phyloP scores from a whole-genome alignment of 2,113 vertebrate genomes.

The Bombycilla garrulus region DNA sequence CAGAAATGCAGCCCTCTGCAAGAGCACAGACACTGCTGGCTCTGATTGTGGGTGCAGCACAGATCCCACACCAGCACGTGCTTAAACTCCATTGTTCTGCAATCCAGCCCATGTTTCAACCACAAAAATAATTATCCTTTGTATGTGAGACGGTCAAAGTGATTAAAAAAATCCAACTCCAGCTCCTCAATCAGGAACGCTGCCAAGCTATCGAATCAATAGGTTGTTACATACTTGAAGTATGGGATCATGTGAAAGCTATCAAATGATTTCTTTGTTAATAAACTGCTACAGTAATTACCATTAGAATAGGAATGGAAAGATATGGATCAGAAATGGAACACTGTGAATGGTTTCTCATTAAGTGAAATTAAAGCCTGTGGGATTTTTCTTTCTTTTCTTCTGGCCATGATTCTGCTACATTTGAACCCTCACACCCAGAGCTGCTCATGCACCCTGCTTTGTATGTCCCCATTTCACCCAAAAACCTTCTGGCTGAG shows the following conservation, averaged over 20 bases:
- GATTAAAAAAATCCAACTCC: background rate
- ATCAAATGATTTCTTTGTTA: constrained; percentile 59
- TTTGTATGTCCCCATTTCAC: background rate
- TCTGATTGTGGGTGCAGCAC: background rate
- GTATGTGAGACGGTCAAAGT: background rate
- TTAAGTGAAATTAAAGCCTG: constrained; percentile 42
- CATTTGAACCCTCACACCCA: rapidly evolving
- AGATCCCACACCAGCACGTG: background rate
- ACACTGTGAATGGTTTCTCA: constrained; percentile 33
- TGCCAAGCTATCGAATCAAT: constrained; percentile 50
- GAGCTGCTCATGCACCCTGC: background rate
- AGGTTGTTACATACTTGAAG: constrained; percentile 51
- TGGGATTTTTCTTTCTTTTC: background rate
- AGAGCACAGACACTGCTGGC: background rate
- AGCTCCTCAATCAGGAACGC: constrained; percentile 13
- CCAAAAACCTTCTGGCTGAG: background rate
- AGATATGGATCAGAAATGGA: constrained; percentile 48
- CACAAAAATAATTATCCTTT: constrained; percentile 11
- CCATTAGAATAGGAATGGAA: constrained; percentile 35
- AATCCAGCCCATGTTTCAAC: background rate
- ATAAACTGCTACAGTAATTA: constrained; percentile 60
- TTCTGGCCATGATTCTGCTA: background rate
- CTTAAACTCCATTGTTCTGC: background rate
- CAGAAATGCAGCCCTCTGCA: background rate
- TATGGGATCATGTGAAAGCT: constrained; percentile 39